A percentile compares a stretch with the other conserved stretches of the same genome.
Conservation (phyloP, 2,113 vertebrate genomes). For the Butastur rufipennis region DNA sequence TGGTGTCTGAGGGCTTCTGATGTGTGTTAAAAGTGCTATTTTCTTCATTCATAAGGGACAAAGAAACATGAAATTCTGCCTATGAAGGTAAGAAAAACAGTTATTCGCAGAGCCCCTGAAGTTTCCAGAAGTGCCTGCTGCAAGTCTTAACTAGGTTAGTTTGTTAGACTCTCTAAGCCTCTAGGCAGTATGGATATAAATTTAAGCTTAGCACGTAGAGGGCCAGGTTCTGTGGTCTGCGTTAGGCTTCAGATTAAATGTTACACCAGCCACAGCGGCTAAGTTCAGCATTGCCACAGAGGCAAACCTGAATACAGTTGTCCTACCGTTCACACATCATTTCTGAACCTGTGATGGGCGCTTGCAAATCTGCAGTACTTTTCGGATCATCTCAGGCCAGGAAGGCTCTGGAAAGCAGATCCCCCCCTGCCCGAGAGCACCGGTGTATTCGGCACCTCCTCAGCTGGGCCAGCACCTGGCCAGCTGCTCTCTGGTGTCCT, state of each 20-base stretch:
- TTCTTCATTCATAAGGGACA: background rate
- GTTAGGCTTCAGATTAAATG: accelerated
- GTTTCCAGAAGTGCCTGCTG: background rate
- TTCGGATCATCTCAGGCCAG: background rate
- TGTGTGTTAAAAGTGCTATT: background rate
- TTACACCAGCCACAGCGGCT: background rate
- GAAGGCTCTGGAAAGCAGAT: background rate
- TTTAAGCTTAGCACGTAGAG: background rate
- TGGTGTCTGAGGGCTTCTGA: background rate
- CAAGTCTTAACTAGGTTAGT: background rate
- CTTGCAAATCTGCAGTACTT: background rate
- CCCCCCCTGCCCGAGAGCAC: background rate
- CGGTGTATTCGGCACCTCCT: background rate
- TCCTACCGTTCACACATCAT: accelerated
- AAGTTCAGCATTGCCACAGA: background rate
- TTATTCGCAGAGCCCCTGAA: background rate
- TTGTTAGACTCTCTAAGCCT: background rate
- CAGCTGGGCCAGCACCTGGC: background rate
- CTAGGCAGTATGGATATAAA: background rate
- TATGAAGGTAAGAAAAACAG: background rate
- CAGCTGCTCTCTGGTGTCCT: background rate
- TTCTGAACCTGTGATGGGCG: background rate
- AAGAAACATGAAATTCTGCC: background rate
- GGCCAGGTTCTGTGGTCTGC: background rate
- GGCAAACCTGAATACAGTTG: background rate